Evolutionary conservation across 1,140 invertebrate species (phyloP).

Genomic region (Cotesia glomerata): DNA sequence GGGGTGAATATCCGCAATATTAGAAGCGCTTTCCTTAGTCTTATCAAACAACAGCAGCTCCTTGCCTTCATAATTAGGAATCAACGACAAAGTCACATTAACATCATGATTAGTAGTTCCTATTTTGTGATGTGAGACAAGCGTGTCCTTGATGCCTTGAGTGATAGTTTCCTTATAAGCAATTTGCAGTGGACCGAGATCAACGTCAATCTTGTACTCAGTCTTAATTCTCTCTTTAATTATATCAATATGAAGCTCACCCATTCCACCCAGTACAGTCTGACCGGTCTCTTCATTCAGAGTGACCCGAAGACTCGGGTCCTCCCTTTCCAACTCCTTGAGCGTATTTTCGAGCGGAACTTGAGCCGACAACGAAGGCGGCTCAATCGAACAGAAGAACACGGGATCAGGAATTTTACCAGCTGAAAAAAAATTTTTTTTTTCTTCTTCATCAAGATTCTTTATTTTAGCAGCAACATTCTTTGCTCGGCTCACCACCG

Average conservation of each 20-base stretch:
- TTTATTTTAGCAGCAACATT: slow-evolving; percentile 61
- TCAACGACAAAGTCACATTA: slow-evolving; percentile 67
- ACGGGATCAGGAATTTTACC: slow-evolving; percentile 88
- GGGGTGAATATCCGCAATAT: slow-evolving; percentile 68
- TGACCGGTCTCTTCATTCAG: slow-evolving; percentile 82
- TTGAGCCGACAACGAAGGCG: slow-evolving; percentile 80
- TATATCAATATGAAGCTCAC: slow-evolving; percentile 95
- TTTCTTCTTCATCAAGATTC: slow-evolving; percentile 38
- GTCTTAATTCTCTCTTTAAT: slow-evolving; percentile 84
- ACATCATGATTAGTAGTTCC: slow-evolving; percentile 66
- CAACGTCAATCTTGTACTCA: slow-evolving; percentile 92
- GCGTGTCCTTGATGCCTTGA: slow-evolving; percentile 61
- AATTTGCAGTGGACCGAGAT: slow-evolving; percentile 93
- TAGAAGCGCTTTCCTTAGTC: slow-evolving; percentile 68
- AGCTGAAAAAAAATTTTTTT: slow-evolving; percentile 61
- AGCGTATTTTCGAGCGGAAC: slow-evolving; percentile 83
- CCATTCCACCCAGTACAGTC: slow-evolving; percentile 91
- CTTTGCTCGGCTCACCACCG: slow-evolving; percentile 66
- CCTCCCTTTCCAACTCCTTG: slow-evolving; percentile 85
- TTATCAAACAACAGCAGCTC: slow-evolving; percentile 68
- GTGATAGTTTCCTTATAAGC: slow-evolving; percentile 85
- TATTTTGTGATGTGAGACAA: slow-evolving; percentile 72
- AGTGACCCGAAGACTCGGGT: slow-evolving; percentile 88
- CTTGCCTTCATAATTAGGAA: slow-evolving; percentile 54
- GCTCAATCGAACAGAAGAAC: slow-evolving; percentile 96